These are phyloP conservation scores for Coptodon rendalli DNA, from an alignment of 2,113 vertebrate species.

Conservation along the genomic window DNA sequence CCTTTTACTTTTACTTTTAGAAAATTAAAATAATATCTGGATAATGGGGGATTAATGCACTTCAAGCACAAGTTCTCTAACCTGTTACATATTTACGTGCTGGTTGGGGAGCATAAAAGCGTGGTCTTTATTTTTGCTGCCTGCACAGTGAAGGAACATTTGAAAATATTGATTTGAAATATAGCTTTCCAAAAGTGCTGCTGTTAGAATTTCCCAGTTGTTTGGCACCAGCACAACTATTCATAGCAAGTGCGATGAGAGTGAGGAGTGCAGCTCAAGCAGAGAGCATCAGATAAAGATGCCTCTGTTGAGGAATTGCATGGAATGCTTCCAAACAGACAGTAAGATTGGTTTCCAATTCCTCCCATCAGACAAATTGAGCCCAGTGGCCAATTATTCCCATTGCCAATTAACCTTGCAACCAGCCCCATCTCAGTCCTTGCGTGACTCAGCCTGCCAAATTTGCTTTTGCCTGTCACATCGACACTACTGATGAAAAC, in stretches of 20 bases:
- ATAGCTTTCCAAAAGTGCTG: not conserved
- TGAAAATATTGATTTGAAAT: not conserved
- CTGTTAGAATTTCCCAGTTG: not conserved
- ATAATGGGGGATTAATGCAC: not conserved
- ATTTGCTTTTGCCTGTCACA: conserved; percentile 60
- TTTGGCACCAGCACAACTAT: not conserved
- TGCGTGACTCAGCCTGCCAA: conserved; percentile 54
- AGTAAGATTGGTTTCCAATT: conserved; percentile 64
- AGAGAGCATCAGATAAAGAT: conserved; percentile 37
- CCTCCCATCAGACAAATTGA: conserved; percentile 68
- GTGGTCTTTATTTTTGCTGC: not conserved
- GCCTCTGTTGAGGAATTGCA: conserved; percentile 35
- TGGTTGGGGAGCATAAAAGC: not conserved
- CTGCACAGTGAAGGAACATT: not conserved
- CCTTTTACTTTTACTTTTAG: not conserved
- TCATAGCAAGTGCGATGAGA: not conserved
- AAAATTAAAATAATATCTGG: not conserved
- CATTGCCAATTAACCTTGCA: conserved; percentile 73
- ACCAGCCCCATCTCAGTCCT: conserved; percentile 29
- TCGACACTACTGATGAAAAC: conserved; percentile 59
- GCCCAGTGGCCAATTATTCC: conserved; percentile 72
- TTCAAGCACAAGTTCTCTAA: not conserved
- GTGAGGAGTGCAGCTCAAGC: not conserved
- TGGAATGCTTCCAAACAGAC: conserved; percentile 55
- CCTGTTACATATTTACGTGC: not conserved